A percentile compares a stretch with the other conserved stretches of the same genome.
These are phyloP conservation scores for Aurelia coerulea DNA, from an alignment of 30 jellyfish, hydroid and myxozoan species.

Conservation along the genomic window DNA sequence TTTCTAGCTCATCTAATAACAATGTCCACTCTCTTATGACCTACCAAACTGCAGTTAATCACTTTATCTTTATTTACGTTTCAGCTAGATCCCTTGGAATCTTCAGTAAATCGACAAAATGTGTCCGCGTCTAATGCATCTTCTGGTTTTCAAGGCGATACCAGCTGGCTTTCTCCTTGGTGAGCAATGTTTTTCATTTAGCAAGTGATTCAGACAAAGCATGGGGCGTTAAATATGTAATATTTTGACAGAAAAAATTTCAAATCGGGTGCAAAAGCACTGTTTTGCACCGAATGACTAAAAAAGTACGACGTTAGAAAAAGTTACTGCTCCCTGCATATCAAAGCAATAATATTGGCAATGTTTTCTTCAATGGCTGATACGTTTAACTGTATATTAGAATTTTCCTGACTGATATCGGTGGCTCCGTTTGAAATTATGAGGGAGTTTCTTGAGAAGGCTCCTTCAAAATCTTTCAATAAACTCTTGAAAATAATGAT, in stretches of 20 bases:
- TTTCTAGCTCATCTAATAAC: too few relatives aligned
- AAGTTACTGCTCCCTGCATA: neutral
- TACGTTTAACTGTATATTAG: too few relatives aligned
- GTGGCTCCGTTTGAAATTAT: too few relatives aligned
- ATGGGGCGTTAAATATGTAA: neutral
- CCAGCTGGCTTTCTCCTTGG: slow-evolving; percentile 71
- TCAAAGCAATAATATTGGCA: neutral
- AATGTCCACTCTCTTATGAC: too few relatives aligned
- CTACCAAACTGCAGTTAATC: too few relatives aligned
- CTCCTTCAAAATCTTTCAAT: too few relatives aligned
- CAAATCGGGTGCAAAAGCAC: neutral
- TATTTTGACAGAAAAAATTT: neutral
- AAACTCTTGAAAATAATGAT: too few relatives aligned
- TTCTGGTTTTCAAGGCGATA: slow-evolving; percentile 67
- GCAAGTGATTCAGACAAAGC: neutral
- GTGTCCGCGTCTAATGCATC: slow-evolving; percentile 28
- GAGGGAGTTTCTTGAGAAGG: too few relatives aligned
- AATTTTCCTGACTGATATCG: too few relatives aligned
- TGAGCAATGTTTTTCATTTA: neutral
- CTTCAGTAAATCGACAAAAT: slow-evolving; percentile 13
- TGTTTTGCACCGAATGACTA: too few relatives aligned
- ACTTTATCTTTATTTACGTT: too few relatives aligned
- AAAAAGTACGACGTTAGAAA: neutral
- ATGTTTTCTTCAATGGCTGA: neutral
- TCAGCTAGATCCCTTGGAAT: slow-evolving; percentile 63